Evolutionary conservation across 2,797 vertebrate species (phyloP).

Genomic region (Fringilla coelebs): DNA sequence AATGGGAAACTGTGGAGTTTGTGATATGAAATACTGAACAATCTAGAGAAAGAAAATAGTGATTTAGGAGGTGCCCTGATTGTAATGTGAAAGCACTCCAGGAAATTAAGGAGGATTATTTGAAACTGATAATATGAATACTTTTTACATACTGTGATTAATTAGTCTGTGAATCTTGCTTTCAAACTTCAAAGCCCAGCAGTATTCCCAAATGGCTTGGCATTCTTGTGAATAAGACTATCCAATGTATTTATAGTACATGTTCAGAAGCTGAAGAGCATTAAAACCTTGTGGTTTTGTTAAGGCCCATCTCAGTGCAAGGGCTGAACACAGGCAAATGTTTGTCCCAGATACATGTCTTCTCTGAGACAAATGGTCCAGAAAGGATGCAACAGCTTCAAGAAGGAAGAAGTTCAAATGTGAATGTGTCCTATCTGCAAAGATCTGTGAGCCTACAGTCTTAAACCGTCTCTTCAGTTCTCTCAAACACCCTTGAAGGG

Average conservation of each 20-base stretch:
- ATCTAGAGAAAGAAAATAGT: neutral
- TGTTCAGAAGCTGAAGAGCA: neutral
- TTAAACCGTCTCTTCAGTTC: neutral
- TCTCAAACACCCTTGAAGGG: neutral
- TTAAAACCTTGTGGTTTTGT: neutral
- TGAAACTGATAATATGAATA: constrained; percentile 33
- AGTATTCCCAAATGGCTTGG: constrained; percentile 2
- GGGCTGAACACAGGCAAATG: neutral
- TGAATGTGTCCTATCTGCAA: fast-evolving
- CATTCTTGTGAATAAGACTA: constrained; percentile 6
- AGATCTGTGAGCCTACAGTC: neutral
- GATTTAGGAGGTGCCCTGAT: neutral
- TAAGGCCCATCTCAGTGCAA: neutral
- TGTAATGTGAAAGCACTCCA: neutral
- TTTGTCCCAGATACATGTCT: neutral
- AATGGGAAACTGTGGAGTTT: neutral
- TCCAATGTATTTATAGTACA: neutral
- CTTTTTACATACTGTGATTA: neutral
- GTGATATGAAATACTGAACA: neutral
- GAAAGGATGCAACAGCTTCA: neutral
- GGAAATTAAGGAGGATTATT: neutral
- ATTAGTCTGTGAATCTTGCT: neutral
- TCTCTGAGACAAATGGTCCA: neutral
- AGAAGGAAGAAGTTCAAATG: neutral
- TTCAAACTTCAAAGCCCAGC: constrained; percentile 20